Base-by-base conservation (phyloP, 1,140 invertebrate species). In the Tetranychus urticae region DNA sequence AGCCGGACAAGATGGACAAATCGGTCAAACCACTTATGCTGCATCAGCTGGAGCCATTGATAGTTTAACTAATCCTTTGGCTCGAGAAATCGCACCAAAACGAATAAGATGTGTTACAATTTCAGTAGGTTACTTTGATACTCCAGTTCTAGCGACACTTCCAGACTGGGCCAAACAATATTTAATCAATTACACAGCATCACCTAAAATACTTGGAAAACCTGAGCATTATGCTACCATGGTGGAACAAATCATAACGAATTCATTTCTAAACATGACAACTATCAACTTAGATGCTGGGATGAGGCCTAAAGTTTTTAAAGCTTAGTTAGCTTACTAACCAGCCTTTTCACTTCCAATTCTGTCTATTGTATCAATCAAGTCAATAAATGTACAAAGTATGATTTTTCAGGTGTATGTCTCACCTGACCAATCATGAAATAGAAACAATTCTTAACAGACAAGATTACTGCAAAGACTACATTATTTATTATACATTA, bases 1-100 rank as follows among this genome's bases (percentile, higher is more conserved):
- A 36, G 90, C 93, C 37, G 94, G 91, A 12, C 97, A 77, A 73
- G 93, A 99, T 68, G 94, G 92, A 37, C 91, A 97, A 75, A 85
- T 85, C 61, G 94, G 94, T 1, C 93, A 97, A 73, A 85, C 69
- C 5, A 77, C 76, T 1, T 79, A 77, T 68, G 70, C 77, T 10
- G 77, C 77, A 34, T 75, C 74, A 63, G 77, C 77, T 66, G 77
- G 73, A 13, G 77, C 73, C n/a, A 76, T 79, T 58, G 73, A 72
- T 5, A 72, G 71, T 0, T 77, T 78, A 75, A 78, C 77, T 8
- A 64, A 78, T 37, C 76, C 77, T 10, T 65, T 78, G 12, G 74
- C 77, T 37, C 65, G 77, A 62, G 77, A 78, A 66, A 64, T 78
- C 6, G 66, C 74, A 52, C 23, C n/a, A 2, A 8, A n/a, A 6